Evolutionary conservation across 1,140 invertebrate genomes (phyloP).

Genomic region (Drosophila nannoptera): DNA sequence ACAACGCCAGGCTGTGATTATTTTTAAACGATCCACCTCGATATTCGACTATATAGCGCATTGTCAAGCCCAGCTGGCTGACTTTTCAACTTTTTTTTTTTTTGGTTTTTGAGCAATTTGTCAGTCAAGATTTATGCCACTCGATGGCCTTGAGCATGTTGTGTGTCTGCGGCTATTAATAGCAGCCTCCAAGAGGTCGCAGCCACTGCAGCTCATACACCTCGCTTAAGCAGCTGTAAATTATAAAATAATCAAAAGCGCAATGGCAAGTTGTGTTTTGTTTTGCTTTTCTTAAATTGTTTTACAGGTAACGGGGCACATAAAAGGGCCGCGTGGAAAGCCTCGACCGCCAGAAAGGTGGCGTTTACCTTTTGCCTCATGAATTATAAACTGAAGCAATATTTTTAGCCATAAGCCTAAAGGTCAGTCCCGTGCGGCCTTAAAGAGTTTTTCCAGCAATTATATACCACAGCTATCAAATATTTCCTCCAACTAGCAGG

Average conservation of each 20-base stretch:
- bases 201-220: slow-evolving; percentile 46
- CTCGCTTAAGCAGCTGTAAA: slow-evolving; percentile 41
- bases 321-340: slow-evolving; percentile 46
- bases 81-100: slow-evolving; percentile 17
- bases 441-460: not conserved
- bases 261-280: slow-evolving; percentile 26
- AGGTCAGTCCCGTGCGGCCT: slow-evolving; percentile 37
- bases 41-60: slow-evolving; percentile 2
- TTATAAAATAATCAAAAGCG: slow-evolving; percentile 55
- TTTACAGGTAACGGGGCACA: slow-evolving; percentile 30
- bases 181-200: slow-evolving; percentile 64
- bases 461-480: no score
- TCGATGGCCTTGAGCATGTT: slow-evolving; percentile 60
- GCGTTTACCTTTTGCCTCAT: slow-evolving; percentile 55
- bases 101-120: slow-evolving; percentile 39
- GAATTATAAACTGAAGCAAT: slow-evolving; percentile 43
- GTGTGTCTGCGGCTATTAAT: slow-evolving; percentile 56
- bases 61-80: not conserved
- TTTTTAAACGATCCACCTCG: slow-evolving; percentile 2
- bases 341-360: slow-evolving; percentile 38
- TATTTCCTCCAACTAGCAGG: no score
- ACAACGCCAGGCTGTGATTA: slow-evolving; percentile 2
- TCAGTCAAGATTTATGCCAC: slow-evolving; percentile 61
- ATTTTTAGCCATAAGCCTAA: slow-evolving; percentile 46
- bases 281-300: slow-evolving; percentile 55